These are phyloP conservation scores for Aradus depressus DNA, from an alignment of 2,888 invertebrate genomes.

Conservation along the genomic window DNA sequence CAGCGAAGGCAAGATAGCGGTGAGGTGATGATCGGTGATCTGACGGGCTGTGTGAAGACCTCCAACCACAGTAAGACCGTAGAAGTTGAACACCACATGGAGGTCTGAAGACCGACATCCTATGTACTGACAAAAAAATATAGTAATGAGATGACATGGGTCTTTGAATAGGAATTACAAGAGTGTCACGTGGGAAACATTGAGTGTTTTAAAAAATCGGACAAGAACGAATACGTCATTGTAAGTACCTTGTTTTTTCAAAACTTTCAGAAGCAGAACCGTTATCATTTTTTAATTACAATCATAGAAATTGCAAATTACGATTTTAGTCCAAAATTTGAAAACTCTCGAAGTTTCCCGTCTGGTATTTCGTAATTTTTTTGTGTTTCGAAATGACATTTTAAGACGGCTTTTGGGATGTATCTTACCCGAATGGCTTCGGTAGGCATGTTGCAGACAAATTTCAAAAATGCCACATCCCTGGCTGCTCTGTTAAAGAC, in stretches of 20 bases:
- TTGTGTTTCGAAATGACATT: no score
- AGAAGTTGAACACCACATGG: constrained; percentile 64
- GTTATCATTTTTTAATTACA: background rate
- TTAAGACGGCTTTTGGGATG: no score
- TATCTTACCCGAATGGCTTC: constrained; percentile 43
- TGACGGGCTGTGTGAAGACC: constrained; percentile 47
- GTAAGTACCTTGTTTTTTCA: no score
- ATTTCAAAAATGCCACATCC: constrained; percentile 50
- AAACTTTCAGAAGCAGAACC: no score
- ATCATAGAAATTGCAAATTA: no score
- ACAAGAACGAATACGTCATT: no score
- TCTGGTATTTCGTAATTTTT: no score
- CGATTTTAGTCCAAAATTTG: no score
- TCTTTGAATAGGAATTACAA: constrained; percentile 3
- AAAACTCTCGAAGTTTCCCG: no score
- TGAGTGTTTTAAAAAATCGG: no score
- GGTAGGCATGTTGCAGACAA: constrained; percentile 48
- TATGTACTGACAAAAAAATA: constrained; percentile 23
- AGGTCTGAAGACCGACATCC: constrained; percentile 24
- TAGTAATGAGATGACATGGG: background rate
- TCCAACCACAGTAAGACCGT: constrained; percentile 61
- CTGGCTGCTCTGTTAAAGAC: constrained; percentile 61
- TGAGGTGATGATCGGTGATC: constrained; percentile 53
- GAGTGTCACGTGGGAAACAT: no score
- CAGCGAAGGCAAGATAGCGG: constrained; percentile 58